phyloP scores from a whole-genome alignment of 2,797 vertebrate genomes.

The Clarias fuscus region DNA sequence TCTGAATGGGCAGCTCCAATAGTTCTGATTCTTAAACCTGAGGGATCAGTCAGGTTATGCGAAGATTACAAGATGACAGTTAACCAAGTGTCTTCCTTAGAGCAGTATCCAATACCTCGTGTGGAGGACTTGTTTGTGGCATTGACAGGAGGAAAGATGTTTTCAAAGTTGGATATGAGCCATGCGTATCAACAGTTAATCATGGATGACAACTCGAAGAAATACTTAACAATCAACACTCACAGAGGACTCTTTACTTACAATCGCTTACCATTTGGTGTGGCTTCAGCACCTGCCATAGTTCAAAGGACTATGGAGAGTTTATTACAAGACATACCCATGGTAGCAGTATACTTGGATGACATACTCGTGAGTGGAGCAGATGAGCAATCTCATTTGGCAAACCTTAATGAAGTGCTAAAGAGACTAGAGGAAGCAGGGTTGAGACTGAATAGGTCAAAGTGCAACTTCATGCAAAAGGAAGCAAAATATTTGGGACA shows the following conservation, averaged over 20 bases:
- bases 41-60: too few relatives aligned
- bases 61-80: too few relatives aligned
- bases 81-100: too few relatives aligned
- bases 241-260: not conserved
- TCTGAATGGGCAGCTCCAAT: too few relatives aligned
- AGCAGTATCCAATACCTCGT: constrained; percentile 11
- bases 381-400: not conserved
- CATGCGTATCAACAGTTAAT: not conserved
- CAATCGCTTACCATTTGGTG: not conserved
- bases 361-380: not conserved
- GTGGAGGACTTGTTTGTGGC: not conserved
- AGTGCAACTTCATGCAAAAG: too few relatives aligned
- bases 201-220: not conserved
- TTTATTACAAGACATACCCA: too few relatives aligned
- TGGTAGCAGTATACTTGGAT: not conserved
- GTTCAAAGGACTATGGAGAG: not conserved
- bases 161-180: not conserved
- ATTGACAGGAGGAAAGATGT: not conserved
- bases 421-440: too few relatives aligned
- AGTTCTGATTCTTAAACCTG: too few relatives aligned
- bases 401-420: not conserved
- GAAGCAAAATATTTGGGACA: too few relatives aligned
- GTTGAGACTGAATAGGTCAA: too few relatives aligned
- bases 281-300: not conserved
- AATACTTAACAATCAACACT: too few relatives aligned